Evolutionary conservation across 2,888 invertebrate species (phyloP).

Genomic region (Metallyticus violacea): DNA sequence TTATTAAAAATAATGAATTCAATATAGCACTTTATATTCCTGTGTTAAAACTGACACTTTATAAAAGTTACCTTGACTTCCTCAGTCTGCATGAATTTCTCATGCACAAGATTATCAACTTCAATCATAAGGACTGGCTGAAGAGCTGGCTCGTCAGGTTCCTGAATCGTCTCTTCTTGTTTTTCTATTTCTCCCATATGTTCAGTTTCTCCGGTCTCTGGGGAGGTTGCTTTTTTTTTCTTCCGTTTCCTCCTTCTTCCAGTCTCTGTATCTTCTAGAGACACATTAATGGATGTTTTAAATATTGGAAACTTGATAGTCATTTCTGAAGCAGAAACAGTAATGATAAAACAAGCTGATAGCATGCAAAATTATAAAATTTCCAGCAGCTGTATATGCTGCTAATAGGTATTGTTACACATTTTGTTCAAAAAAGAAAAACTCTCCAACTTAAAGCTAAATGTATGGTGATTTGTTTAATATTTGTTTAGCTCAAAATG

Average conservation of each 20-base stretch:
- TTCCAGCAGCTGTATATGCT: not conserved
- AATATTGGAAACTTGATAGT: slow-evolving; percentile 80
- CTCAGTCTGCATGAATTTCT: slow-evolving; percentile 85
- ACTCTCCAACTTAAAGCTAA: not conserved
- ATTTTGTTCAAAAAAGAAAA: not conserved
- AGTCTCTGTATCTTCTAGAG: slow-evolving; percentile 63
- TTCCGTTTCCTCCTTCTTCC: slow-evolving; percentile 32
- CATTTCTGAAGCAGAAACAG: slow-evolving; percentile 55
- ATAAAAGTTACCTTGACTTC: slow-evolving; percentile 87
- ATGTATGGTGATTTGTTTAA: not conserved
- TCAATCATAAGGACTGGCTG: slow-evolving; percentile 83
- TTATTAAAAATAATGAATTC: no score
- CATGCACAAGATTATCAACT: slow-evolving; percentile 87
- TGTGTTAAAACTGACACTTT: no score
- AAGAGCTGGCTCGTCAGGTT: slow-evolving; percentile 19
- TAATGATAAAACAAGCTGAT: not conserved
- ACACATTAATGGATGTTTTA: slow-evolving; percentile 78
- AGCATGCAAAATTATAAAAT: not conserved
- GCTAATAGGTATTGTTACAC: no score
- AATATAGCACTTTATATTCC: no score
- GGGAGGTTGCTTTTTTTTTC: slow-evolving; percentile 31
- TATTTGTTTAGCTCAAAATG: no score
- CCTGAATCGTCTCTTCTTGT: slow-evolving; percentile 27
- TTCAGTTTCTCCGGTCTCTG: slow-evolving; percentile 4
- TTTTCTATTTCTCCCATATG: slow-evolving; percentile 31